Percentiles rank a stretch among this genome's conserved stretches.
These are phyloP conservation scores for Hydrozoanthus gracilis DNA, from an alignment of 92 coral and sea anemone genomes.

Conservation along the genomic window DNA sequence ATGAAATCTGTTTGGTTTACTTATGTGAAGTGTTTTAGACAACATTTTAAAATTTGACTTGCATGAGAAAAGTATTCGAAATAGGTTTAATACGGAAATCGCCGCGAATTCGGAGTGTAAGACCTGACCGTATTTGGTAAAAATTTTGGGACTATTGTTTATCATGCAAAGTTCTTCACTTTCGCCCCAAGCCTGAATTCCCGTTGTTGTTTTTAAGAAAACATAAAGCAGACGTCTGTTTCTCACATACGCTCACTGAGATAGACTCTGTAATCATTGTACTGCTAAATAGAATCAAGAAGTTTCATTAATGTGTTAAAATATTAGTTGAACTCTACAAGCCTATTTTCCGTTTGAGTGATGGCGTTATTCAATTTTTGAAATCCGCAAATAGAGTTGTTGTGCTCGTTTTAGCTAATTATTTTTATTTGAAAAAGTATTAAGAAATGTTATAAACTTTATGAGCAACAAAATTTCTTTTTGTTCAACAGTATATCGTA, in stretches of 20 bases:
- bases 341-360: too few species aligned
- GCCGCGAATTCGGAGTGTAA: slow-evolving; percentile 16
- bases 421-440: too few species aligned
- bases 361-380: too few species aligned
- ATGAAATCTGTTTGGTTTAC: slow-evolving; percentile 15
- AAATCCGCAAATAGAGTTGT: too few species aligned
- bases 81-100: slow-evolving; percentile 21
- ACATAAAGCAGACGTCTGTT: neutral
- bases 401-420: too few species aligned
- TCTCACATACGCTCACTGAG: neutral
- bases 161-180: neutral
- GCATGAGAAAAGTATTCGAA: neutral
- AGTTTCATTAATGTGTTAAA: neutral
- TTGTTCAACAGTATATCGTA: too few species aligned
- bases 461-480: too few species aligned
- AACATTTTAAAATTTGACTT: slow-evolving; percentile 8
- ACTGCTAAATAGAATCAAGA: neutral
- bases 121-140: slow-evolving; percentile 43
- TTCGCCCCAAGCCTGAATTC: slow-evolving; percentile 39
- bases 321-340: too few species aligned
- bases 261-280: neutral
- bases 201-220: neutral
- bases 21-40: slow-evolving; percentile 7
- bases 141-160: slow-evolving; percentile 23
- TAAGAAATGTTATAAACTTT: too few species aligned